Base-by-base conservation (phyloP, 2,797 vertebrate species). In the Hydrocynus forskahlii region DNA sequence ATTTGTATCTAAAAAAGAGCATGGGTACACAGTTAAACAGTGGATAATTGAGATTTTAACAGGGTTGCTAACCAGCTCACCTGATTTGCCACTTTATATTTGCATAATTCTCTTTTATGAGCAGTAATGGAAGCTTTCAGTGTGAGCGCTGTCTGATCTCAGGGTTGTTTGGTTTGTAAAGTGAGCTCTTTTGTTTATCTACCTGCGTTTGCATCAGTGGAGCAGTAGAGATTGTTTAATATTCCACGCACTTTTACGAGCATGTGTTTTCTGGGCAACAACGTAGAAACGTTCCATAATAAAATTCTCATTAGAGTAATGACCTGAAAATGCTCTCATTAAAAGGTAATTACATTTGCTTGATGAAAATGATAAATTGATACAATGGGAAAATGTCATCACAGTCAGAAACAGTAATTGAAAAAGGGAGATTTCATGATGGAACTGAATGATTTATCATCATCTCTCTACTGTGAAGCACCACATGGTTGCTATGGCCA, bases 281-380 rank as follows among this genome's bases (percentile, higher is more conserved):
- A 70, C 64, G 76, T 35, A 75, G 66, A 79, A 82, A 82, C 17
- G 68, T 78, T 79, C 70, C 35, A 69, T 84, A 86, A 88, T 85
- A 78, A 88, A 88, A 80, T 75, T 82, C 66, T 87, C 84, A 86
- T 90, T 85, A 87, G 88, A 81, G 78, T 88, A 90, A 89, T 82
- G 85, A 84, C 75, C 74, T 79, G 76, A 82, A 87, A 87, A 87
- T 25, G 35, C 48, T 75, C 76, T 71, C 86, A 88, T 89, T 90
- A 90, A 81, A 85, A 81, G 45, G 71, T 85, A 82, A 89, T 91
- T 86, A 87, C 72, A 72, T 83, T 84, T 85, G 74, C 50, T 78
- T 81, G 71, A 84, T 76, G 74, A 78, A 75, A 84, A 78, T 43
- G 48, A 81, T 55, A 68, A 75, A 85, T 81, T 59, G 74, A 62